Evolutionary conservation across 2,113 vertebrate species (phyloP), one percentile per base, ranked within the genome.

Genomic region (Neogobius melanostomus): DNA sequence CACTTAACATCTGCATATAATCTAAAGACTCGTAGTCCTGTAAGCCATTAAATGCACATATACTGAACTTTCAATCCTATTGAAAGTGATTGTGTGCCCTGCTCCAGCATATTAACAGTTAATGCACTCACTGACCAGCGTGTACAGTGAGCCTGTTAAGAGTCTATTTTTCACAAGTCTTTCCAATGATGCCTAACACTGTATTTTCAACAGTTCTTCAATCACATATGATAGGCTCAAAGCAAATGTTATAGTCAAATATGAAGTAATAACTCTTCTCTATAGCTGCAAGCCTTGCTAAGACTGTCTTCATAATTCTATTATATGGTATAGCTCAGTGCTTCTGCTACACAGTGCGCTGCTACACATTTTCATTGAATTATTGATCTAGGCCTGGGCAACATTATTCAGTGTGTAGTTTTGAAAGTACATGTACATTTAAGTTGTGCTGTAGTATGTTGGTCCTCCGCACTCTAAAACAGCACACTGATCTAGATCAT

Each of bases 101-200:
- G 11, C 56, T 36, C 11, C 6, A 7, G 21, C 66, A 71, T 77
- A 82, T 71, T 74, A 79, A 76, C 36, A 68, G 51, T 77, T 70
- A 86, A 86, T 83, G 69, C 79, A 80, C 36, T 54, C 56, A 59
- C 54, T 42, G 68, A 64, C 43, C 10, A 11, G 53, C 17, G 63
- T 8, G 56, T 59, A 36, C 28, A 67, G 28, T 75, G 83, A 83
- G 70, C 74, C 78, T 72, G 42, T 80, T 68, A 77, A 46, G 28
- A 48, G 66, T 48, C 75, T 42, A 44, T 54, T 28, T 36, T 56
- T 56, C 3, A 21, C 11, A 56, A 5, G 28, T 56, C 17, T 56
- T 45, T 46, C 7, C 51, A 53, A 17, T 53, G n/a, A 17, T 17
- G 15, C 28, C 56, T 14, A 59, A 59, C 12, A 14, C 53, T 21